Evolutionary conservation across 2,113 vertebrate species (phyloP), one percentile per base, ranked within the genome.

Genomic region (Dicerorhinus sumatrensis): DNA sequence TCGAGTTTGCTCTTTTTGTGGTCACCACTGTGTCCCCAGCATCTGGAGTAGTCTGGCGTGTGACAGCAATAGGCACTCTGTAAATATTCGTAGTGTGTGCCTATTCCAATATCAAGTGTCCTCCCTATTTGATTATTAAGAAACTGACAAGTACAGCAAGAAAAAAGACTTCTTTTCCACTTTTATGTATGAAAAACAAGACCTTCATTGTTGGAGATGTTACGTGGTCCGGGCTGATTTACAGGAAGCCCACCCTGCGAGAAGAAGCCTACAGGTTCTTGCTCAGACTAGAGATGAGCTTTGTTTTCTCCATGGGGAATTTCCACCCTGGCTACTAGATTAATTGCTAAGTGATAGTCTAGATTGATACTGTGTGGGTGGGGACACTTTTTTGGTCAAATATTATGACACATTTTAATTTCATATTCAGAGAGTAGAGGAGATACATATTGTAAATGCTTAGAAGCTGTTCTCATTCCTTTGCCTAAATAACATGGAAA

Each of bases 281-380:
- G 42, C 97, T 92, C 95, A 97, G 91, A 83, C 70, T 51, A 86
- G 93, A 96, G 91, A 92, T 56, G 79, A 96, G 76, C 97, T 98
- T 96, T 98, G 97, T 98, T 98, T 91, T 92, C 98, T 99, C 98
- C 98, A 97, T 92, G 98, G 99, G 99, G 99, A 99, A 98, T 99
- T 99, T 99, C 99, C 99, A 76, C 73, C 58, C 62, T 60, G 82
- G 90, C 95, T 96, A 48, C 39, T 73, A 27, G 18, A 89, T 82
- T 97, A 95, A 97, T 98, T 96, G 96, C 97, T 98, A 96, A 94
- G 97, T 98, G 97, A 76, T 97, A 95, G 97, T 98, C 94, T 94
- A 72, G 79, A 83, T 95, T 90, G 88, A 67, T 82, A 87, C 94
- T 98, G 98, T 97, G 99, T 99, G 98, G 99, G 99, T 99, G 99